These are phyloP conservation scores for Apamea crenata DNA, from an alignment of 2,888 invertebrate species.

Conservation along the genomic window DNA sequence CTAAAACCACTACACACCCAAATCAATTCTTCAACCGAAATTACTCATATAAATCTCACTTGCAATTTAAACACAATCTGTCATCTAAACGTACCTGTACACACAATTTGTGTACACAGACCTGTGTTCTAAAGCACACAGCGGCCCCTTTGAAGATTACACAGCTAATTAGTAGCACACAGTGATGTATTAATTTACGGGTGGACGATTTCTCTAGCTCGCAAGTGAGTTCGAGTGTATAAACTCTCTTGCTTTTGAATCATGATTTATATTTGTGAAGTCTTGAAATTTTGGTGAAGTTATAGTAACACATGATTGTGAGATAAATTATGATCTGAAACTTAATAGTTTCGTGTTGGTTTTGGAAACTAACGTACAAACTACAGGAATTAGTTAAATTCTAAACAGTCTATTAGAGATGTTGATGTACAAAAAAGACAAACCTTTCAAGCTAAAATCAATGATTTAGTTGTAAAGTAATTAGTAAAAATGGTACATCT, in stretches of 20 bases:
- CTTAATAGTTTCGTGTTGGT: slow-evolving; percentile 7
- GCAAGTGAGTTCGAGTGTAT: slow-evolving; percentile 76
- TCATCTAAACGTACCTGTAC: slow-evolving; percentile 57
- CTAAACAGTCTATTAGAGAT: not conserved
- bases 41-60: slow-evolving; percentile 40
- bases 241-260: slow-evolving; percentile 59
- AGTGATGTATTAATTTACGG: slow-evolving; percentile 78
- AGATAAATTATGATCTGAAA: slow-evolving; percentile 43
- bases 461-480: not conserved
- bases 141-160: slow-evolving; percentile 66
- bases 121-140: slow-evolving; percentile 49
- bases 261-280: slow-evolving; percentile 45
- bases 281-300: slow-evolving; percentile 19
- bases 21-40: slow-evolving; percentile 41
- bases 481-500: not conserved
- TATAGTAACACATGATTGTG: slow-evolving; percentile 13
- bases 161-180: slow-evolving; percentile 79
- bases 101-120: slow-evolving; percentile 51
- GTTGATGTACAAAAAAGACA: not conserved
- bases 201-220: slow-evolving; percentile 72
- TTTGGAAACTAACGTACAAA: slow-evolving; percentile 20
- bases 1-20: slow-evolving; percentile 16
- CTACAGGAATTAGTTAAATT: not conserved
- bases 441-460: not conserved
- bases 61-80: slow-evolving; percentile 59